These are phyloP conservation scores for Trichomycterus rosablanca DNA, from an alignment of 2,113 vertebrate genomes.

Conservation along the genomic window DNA sequence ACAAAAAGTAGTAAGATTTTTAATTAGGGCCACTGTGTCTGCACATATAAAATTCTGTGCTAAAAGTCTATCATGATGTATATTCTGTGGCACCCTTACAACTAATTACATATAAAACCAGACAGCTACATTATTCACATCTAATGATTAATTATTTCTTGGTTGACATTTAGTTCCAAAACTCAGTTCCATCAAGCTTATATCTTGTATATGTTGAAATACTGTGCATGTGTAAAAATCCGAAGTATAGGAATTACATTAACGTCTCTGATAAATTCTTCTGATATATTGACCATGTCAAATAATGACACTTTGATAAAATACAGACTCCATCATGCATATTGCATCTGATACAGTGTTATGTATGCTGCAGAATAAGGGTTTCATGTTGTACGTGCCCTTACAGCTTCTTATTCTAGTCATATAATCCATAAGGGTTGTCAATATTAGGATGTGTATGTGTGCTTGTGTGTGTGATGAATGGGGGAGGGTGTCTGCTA, in stretches of 20 bases:
- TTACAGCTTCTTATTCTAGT: background rate
- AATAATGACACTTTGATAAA: constrained; percentile 24
- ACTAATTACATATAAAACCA: constrained; percentile 5
- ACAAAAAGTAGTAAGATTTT: too few relatives aligned
- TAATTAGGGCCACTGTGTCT: too few relatives aligned
- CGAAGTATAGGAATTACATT: constrained; percentile 15
- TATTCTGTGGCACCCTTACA: background rate
- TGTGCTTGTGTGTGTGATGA: too few relatives aligned
- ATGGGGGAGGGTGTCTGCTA: background rate
- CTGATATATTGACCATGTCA: constrained; percentile 21
- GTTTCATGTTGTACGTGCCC: background rate
- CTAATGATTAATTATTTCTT: constrained; percentile 9
- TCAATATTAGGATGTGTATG: too few relatives aligned
- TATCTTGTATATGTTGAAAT: background rate
- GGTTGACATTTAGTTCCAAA: constrained; percentile 14
- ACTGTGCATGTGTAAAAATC: background rate
- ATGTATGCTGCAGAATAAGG: constrained; percentile 8
- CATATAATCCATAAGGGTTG: background rate
- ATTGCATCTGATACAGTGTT: background rate
- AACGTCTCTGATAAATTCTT: constrained; percentile 7
- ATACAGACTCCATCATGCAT: constrained; percentile 17
- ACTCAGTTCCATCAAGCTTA: constrained; percentile 3
- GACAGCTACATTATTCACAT: constrained; percentile 11
- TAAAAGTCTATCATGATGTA: too few relatives aligned
- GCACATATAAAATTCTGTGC: too few relatives aligned